Base-by-base conservation (phyloP, 2,113 vertebrate genomes). In the Hydrochoerus hydrochaeris region DNA sequence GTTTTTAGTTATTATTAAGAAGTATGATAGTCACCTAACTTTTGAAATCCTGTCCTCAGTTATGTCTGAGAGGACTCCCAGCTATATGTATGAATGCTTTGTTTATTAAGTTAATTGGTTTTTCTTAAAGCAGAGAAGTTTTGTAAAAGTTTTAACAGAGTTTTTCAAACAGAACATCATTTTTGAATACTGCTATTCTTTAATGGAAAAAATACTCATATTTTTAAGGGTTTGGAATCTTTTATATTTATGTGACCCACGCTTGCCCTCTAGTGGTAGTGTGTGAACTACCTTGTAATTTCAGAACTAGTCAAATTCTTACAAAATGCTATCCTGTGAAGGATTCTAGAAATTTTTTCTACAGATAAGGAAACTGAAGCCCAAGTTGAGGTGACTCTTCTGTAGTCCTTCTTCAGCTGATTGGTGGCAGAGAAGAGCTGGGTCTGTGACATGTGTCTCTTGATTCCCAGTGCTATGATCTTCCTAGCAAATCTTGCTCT, bases 211-310 rank as follows among this genome's bases (percentile, higher is more conserved):
- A 62, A 4, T 35, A 49, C 46, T 89, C 95, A 62, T 82, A 6
- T 91, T 69, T 91, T 88, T 52, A 41, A 96, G 78, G 80, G 90
- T 71, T 30, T 92, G 87, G n/a, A 93, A 58, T 88, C 88, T 78
- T 63, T 82, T 78, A 54, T 82, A 35, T 62, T 88, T 93, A 8
- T 69, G 41, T 87, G 62, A 92, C 94, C 57, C 69, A 11, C 4
- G 28, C 58, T 38, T 20, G 41, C 97, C 97, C 95, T 96, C 97
- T 98, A 89, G 97, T 96, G 97, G 95, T 69, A 57, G 26, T 65
- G 60, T 94, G 58, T 91, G 80, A 87, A 93, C 87, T 91, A 46
- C 30, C 46, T 65, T 54, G 8, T 60, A 52, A 26, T 86, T 88
- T 52, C 35, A 73, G 52, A 97, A 94, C n/a, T n/a, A 13, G 44